These are phyloP conservation scores for Lobophora halterata DNA, from an alignment of 2,888 invertebrate genomes.

Conservation along the genomic window DNA sequence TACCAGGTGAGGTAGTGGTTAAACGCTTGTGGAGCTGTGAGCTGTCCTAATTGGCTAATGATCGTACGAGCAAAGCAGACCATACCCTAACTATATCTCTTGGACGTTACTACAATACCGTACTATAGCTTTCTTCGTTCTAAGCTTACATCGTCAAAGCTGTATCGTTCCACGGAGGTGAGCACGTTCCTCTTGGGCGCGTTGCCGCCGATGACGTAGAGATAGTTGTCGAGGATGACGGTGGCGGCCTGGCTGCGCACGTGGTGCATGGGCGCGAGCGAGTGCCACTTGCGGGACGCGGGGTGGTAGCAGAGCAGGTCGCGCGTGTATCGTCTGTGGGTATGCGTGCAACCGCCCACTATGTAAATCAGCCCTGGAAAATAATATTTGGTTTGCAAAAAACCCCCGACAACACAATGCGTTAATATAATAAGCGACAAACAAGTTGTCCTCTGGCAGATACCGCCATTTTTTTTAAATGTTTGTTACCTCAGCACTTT, in stretches of 20 bases:
- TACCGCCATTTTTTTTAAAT: too few relatives aligned
- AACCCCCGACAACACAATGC: neutral
- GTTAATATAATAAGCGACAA: neutral
- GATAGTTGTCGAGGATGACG: constrained; percentile 89
- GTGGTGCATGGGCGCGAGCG: constrained; percentile 88
- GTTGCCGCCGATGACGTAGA: constrained; percentile 95
- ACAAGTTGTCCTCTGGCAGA: too few relatives aligned
- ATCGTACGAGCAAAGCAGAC: too few relatives aligned
- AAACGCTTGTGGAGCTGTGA: too few relatives aligned
- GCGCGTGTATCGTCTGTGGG: constrained; percentile 86
- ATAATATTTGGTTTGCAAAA: too few relatives aligned
- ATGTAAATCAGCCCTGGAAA: constrained; percentile 90
- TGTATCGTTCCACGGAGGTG: constrained; percentile 90
- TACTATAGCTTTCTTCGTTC: too few relatives aligned
- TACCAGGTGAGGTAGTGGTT: too few relatives aligned
- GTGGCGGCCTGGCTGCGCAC: constrained; percentile 94
- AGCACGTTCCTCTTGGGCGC: constrained; percentile 90
- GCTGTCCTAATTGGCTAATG: too few relatives aligned
- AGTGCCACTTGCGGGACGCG: constrained; percentile 88
- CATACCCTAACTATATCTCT: neutral
- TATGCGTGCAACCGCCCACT: constrained; percentile 93
- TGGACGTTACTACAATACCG: neutral
- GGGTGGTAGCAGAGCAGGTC: constrained; percentile 92
- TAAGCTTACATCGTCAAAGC: constrained; percentile 84
- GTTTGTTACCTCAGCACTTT: too few relatives aligned